These are phyloP conservation scores for Herpailurus yagouaroundi DNA, from an alignment of 2,113 vertebrate genomes.

Conservation along the genomic window DNA sequence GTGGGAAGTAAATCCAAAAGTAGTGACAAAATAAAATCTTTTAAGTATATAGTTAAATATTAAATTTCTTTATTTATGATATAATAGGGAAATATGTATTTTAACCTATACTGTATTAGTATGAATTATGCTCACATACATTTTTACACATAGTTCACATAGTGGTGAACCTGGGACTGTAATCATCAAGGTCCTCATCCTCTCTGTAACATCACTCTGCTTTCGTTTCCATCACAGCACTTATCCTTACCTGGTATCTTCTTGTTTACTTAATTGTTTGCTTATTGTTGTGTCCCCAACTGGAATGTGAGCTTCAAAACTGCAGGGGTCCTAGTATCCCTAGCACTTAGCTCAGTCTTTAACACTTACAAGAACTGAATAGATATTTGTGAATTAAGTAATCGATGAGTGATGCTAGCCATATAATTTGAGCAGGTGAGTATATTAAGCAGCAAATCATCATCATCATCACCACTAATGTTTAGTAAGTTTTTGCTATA, in stretches of 20 bases:
- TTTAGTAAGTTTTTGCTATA: background rate
- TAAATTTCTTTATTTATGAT: background rate
- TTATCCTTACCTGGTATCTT: background rate
- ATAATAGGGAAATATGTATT: background rate
- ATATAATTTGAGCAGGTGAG: slow-evolving; percentile 1
- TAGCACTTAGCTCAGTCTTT: background rate
- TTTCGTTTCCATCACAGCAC: background rate
- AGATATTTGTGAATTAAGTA: slow-evolving; percentile 10
- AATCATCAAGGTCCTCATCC: background rate
- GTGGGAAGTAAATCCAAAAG: background rate
- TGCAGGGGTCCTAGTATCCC: background rate
- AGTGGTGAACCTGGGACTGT: background rate
- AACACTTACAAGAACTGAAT: background rate
- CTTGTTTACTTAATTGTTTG: background rate
- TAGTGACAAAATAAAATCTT: slow-evolving; percentile 24
- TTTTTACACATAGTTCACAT: background rate
- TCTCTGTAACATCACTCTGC: background rate
- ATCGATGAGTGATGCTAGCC: background rate
- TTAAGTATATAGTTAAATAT: background rate
- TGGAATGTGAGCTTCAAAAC: background rate
- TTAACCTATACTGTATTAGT: background rate
- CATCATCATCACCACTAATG: background rate
- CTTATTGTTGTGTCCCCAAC: background rate
- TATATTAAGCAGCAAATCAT: background rate
- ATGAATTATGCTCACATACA: background rate